Conservation (phyloP, 2,113 vertebrate species). For the zebrafish (Danio rerio) region GRCz12tu NC_133176.1:57023001-57023500, state of each 20-base stretch:
- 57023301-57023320: slow-evolving; percentile 99
- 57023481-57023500: too few species aligned
- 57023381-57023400: too few species aligned
- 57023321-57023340: slow-evolving; percentile 66
- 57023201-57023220: slow-evolving; percentile 86
- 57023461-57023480: too few species aligned
- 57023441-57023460: too few species aligned
- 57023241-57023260: slow-evolving; percentile 97
- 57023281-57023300: slow-evolving; percentile 98
- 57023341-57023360: too few species aligned
- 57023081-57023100: slow-evolving; percentile 7
- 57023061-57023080: slow-evolving; percentile 93
- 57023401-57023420: too few species aligned
- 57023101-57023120: background rate
- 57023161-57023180: background rate
- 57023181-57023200: too few species aligned
- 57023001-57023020: slow-evolving; percentile 96
- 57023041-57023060: slow-evolving; percentile 98
- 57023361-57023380: too few species aligned
- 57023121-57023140: background rate
- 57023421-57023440: too few species aligned
- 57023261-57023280: slow-evolving; percentile 97
- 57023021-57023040: slow-evolving; percentile 97
- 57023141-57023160: background rate
- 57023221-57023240: slow-evolving; percentile 98